Conservation (phyloP, 2,797 vertebrate species). For the Cuniculus paca region DNA sequence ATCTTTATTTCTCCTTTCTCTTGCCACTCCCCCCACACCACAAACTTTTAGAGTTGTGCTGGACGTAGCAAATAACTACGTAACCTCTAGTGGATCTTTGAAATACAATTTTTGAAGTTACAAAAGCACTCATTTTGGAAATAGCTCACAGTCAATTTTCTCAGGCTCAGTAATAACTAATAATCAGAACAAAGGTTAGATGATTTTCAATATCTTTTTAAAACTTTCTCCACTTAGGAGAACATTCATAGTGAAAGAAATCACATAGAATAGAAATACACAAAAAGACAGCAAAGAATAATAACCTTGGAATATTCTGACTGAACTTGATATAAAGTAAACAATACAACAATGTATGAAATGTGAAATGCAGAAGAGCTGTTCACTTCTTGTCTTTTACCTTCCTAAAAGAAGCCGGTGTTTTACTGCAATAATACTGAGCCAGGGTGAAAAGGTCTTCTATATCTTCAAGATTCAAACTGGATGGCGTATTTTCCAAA, state of each 20-base stretch:
- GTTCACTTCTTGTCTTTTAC: slow-evolving; percentile 85
- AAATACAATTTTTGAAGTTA: slow-evolving; percentile 41
- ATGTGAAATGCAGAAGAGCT: not conserved
- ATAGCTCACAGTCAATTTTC: slow-evolving; percentile 1
- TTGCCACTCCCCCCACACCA: too few species aligned
- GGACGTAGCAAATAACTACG: not conserved
- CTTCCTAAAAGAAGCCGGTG: slow-evolving; percentile 97
- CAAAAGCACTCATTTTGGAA: slow-evolving; percentile 48
- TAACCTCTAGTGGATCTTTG: not conserved
- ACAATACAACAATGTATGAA: slow-evolving; percentile 40
- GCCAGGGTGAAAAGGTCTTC: slow-evolving; percentile 98
- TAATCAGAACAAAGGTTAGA: slow-evolving; percentile 41
- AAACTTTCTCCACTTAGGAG: not conserved
- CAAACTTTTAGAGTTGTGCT: too few species aligned
- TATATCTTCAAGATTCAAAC: slow-evolving; percentile 94
- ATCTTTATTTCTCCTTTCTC: too few species aligned
- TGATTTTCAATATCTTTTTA: slow-evolving; percentile 11
- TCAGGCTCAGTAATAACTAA: slow-evolving; percentile 41
- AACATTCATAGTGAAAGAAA: not conserved
- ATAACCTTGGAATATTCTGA: slow-evolving; percentile 58
- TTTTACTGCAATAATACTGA: slow-evolving; percentile 98
- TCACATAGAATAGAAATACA: slow-evolving; percentile 19
- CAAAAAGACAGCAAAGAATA: slow-evolving; percentile 19
- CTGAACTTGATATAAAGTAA: slow-evolving; percentile 24
- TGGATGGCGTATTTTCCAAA: slow-evolving; percentile 94